phyloP scores from a whole-genome alignment of 2,797 vertebrate species.

The Delichon dasypus region DNA sequence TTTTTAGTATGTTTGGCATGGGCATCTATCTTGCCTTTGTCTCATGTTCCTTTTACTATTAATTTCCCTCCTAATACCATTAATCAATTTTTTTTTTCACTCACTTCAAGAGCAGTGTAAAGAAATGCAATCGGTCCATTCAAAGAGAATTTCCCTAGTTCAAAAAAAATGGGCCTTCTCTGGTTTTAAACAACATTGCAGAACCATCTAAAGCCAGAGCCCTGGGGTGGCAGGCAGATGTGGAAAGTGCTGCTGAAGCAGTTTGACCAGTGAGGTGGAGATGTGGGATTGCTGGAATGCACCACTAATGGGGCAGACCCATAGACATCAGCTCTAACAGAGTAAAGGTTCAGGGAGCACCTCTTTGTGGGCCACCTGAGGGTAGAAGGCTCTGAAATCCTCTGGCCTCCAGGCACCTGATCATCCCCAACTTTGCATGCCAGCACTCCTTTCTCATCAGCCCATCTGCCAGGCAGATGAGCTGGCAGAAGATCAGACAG shows the following conservation, averaged over 20 bases:
- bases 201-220: neutral
- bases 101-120: neutral
- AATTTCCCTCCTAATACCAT: neutral
- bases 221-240: neutral
- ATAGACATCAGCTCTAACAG: rapidly evolving
- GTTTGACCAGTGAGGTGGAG: neutral
- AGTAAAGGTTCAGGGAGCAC: neutral
- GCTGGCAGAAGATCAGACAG: conserved; percentile 25
- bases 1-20: neutral
- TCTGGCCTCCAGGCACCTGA: neutral
- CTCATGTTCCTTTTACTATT: neutral
- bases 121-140: neutral
- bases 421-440: neutral
- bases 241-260: neutral
- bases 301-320: neutral
- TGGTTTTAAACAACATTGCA: neutral
- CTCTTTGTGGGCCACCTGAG: neutral
- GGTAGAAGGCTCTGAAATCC: neutral
- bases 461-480: neutral
- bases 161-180: neutral
- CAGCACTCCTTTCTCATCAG: neutral
- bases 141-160: neutral
- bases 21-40: neutral
- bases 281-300: rapidly evolving
- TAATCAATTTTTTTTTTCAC: neutral